phyloP scores from a whole-genome alignment of 2,113 vertebrate species.

The Gambusia affinis region DNA sequence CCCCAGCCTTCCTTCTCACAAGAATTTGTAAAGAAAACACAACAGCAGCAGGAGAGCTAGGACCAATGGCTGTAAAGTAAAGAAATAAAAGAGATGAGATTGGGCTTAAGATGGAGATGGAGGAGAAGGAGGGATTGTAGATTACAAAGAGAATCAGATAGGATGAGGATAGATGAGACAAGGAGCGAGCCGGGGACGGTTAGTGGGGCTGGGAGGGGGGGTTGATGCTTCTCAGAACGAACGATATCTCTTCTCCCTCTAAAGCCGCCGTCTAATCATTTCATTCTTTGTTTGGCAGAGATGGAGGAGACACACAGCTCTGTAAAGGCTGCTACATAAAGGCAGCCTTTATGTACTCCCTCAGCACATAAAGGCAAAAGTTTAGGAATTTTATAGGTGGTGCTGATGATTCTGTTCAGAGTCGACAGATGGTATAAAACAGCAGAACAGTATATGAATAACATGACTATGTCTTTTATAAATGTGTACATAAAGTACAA shows the following conservation, averaged over 20 bases:
- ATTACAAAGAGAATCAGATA: slow-evolving; percentile 36
- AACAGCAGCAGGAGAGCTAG: slow-evolving; percentile 47
- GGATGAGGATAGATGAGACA: not conserved
- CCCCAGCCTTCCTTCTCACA: slow-evolving; percentile 11
- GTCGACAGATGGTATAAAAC: not conserved
- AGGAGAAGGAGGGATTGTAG: slow-evolving; percentile 37
- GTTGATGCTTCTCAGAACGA: slow-evolving; percentile 36
- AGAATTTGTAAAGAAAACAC: slow-evolving; percentile 36
- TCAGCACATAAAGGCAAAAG: not conserved
- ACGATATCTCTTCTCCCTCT: slow-evolving; percentile 54
- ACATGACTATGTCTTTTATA: not conserved
- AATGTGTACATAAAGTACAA: not conserved
- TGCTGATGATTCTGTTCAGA: slow-evolving; percentile 15
- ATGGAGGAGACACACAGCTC: slow-evolving; percentile 22
- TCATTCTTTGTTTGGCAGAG: slow-evolving; percentile 44
- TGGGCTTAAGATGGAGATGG: slow-evolving; percentile 35
- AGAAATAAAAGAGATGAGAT: slow-evolving; percentile 64
- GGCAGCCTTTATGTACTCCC: not conserved
- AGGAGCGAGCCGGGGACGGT: not conserved
- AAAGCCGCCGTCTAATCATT: slow-evolving; percentile 46
- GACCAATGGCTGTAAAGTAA: slow-evolving; percentile 22
- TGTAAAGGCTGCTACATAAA: not conserved
- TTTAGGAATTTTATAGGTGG: slow-evolving; percentile 15
- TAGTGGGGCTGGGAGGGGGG: no score
- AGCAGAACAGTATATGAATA: not conserved